Conservation (phyloP, 2,888 invertebrate genomes). For the Orthonevra nobilis region DNA sequence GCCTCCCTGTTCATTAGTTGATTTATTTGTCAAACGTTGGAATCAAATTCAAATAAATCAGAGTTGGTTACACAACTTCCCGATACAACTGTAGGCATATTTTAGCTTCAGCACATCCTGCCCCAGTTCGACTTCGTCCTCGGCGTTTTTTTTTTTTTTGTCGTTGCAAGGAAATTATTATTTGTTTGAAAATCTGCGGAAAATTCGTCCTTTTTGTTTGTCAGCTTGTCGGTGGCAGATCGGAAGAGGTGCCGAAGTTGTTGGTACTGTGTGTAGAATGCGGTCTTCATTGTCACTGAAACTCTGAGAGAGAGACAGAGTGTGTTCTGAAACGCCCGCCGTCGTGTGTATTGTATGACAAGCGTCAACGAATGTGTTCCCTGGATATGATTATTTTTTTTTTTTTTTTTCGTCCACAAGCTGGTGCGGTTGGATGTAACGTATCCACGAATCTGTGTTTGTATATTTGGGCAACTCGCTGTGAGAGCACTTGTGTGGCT, state of each 20-base stretch:
- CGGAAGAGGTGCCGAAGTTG: neutral
- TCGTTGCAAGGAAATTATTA: constrained; percentile 43
- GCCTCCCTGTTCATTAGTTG: constrained; percentile 25
- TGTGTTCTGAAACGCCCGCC: neutral
- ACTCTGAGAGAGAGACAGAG: neutral
- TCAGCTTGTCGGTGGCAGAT: neutral
- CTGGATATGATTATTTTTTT: constrained; percentile 21
- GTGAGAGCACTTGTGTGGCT: neutral
- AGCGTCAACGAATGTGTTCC: constrained; percentile 28
- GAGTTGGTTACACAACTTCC: constrained; percentile 4
- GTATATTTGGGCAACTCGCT: neutral
- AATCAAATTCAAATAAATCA: too few relatives aligned
- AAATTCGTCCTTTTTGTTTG: constrained; percentile 20
- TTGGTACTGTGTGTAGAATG: neutral
- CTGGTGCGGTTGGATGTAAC: neutral
- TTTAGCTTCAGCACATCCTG: constrained; percentile 23
- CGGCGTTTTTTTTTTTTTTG: constrained; percentile 7
- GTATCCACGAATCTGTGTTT: too few relatives aligned
- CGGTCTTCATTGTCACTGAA: neutral
- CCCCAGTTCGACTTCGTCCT: neutral
- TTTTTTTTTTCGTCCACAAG: neutral
- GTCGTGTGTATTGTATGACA: constrained; percentile 10
- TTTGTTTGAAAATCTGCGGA: constrained; percentile 41
- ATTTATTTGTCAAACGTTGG: constrained; percentile 5
- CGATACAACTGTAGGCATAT: constrained; percentile 23